Conservation (phyloP, 30 jellyfish, hydroid and myxozoan species). For the Chrysaora quinquecirrha region DNA sequence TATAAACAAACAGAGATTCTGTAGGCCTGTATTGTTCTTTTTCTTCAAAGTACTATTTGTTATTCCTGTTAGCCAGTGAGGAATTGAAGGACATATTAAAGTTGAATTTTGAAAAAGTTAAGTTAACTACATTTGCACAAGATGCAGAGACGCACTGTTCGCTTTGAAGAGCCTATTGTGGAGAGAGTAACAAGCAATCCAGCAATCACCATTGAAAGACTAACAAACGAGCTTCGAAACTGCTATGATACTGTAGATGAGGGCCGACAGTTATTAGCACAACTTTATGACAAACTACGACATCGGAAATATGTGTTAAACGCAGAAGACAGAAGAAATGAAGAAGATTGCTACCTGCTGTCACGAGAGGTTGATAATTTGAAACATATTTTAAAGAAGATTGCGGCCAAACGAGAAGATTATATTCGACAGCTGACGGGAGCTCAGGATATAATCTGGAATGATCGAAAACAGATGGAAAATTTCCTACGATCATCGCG, state of each 20-base stretch:
- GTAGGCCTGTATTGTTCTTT: too few species aligned
- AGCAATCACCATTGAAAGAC: constrained; percentile 37
- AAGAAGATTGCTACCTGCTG: constrained; percentile 35
- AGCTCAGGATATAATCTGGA: constrained; percentile 59
- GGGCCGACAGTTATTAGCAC: constrained; percentile 53
- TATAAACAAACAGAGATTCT: too few species aligned
- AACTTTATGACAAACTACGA: constrained; percentile 50
- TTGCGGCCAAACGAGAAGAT: constrained; percentile 49
- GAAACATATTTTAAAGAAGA: constrained; percentile 28
- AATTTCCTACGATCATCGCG: constrained; percentile 30
- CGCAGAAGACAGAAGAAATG: neutral
- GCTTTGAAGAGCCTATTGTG: neutral
- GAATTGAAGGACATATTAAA: too few species aligned
- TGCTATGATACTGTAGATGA: constrained; percentile 69
- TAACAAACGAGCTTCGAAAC: constrained; percentile 58
- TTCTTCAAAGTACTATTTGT: too few species aligned
- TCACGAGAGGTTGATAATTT: constrained; percentile 39
- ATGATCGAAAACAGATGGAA: constrained; percentile 59
- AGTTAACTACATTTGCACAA: too few species aligned
- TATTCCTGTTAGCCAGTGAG: too few species aligned
- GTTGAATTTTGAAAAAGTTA: too few species aligned
- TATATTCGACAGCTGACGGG: constrained; percentile 38
- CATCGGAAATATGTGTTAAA: constrained; percentile 7
- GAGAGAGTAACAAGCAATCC: neutral
- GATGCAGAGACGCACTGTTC: neutral